These are phyloP conservation scores for Todiramphus chloris DNA, from an alignment of 2,113 vertebrate species.

Conservation along the genomic window DNA sequence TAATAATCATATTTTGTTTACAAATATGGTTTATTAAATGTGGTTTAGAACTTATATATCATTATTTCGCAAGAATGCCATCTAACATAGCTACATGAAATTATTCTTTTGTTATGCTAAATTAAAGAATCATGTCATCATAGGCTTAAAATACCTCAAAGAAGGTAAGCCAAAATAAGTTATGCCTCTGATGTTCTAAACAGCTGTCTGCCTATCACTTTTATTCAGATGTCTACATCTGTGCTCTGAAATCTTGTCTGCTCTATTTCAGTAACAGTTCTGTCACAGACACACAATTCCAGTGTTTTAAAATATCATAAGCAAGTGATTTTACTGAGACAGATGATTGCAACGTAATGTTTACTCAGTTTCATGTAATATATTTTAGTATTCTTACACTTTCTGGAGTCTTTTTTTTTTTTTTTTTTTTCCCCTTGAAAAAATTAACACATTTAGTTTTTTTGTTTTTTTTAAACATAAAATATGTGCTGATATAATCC, in stretches of 20 bases:
- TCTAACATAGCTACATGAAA: not conserved
- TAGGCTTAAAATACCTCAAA: not conserved
- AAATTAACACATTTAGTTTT: rapidly evolving
- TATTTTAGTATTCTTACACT: not conserved
- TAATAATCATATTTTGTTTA: not conserved
- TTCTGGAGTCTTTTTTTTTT: not conserved
- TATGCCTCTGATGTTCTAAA: not conserved
- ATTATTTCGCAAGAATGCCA: not conserved
- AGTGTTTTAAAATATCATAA: not conserved
- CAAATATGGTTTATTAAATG: not conserved
- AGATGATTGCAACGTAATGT: not conserved
- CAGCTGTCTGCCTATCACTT: not conserved
- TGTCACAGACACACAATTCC: not conserved
- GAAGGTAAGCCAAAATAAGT: not conserved
- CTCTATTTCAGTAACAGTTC: not conserved
- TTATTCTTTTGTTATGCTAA: not conserved
- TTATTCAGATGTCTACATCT: not conserved
- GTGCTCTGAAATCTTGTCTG: not conserved
- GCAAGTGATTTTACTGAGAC: not conserved
- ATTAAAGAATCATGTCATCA: not conserved
- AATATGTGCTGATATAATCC: not conserved
- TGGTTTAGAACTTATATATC: not conserved
- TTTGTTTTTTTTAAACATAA: rapidly evolving
- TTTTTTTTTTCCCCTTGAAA: rapidly evolving
- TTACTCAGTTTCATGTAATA: not conserved